These are phyloP conservation scores for Oceanodroma tethys DNA, from an alignment of 2,113 vertebrate genomes.

Conservation along the genomic window DNA sequence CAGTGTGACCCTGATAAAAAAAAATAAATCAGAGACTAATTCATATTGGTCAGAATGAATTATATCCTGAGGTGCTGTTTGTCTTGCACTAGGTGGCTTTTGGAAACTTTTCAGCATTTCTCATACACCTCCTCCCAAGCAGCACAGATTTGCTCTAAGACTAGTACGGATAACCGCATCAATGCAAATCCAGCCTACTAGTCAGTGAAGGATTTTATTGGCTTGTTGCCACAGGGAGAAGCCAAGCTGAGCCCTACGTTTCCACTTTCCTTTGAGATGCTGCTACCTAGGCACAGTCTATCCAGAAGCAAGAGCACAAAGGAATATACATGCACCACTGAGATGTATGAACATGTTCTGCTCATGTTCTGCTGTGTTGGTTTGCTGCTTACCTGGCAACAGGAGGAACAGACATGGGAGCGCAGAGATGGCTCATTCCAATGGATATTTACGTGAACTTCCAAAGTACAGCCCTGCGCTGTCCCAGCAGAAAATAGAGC, in stretches of 20 bases:
- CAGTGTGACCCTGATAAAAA: not conserved
- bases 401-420: not conserved
- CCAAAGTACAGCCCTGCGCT: not conserved
- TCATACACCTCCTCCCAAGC: not conserved
- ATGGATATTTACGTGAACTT: not conserved
- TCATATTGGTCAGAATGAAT: not conserved
- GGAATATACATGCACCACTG: not conserved
- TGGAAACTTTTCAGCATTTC: not conserved
- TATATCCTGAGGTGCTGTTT: accelerated
- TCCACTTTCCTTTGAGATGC: not conserved
- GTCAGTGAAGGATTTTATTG: not conserved
- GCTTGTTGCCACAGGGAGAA: not conserved
- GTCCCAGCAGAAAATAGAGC: not conserved
- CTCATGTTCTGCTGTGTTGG: not conserved
- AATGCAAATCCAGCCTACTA: not conserved
- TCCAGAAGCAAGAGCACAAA: not conserved
- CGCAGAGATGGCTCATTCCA: not conserved
- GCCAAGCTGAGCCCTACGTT: not conserved
- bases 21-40: not conserved
- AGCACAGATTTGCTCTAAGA: not conserved
- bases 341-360: not conserved
- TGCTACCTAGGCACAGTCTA: not conserved
- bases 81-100: not conserved
- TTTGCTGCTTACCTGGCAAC: not conserved
- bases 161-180: not conserved